A percentile compares a stretch with the other conserved stretches of the same genome.
phyloP scores from a whole-genome alignment of 2,113 vertebrate species.

The Triplophysa dalaica region DNA sequence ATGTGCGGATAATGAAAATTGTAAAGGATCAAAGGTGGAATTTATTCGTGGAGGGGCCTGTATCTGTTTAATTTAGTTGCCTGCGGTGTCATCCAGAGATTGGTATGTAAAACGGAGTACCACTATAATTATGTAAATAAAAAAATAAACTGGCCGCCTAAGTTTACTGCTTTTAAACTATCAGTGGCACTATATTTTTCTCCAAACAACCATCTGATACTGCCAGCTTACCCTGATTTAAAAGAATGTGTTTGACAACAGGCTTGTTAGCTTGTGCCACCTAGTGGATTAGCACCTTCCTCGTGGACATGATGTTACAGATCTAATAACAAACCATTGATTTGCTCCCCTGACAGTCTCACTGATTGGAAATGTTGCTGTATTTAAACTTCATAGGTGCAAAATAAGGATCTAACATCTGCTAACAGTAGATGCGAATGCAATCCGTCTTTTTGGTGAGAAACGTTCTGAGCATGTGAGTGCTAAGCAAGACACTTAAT shows the following conservation, averaged over 20 bases:
- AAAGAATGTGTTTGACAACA: slow-evolving; percentile 38
- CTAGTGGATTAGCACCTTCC: slow-evolving; percentile 53
- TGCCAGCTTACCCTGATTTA: slow-evolving; percentile 21
- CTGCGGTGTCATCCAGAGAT: slow-evolving; percentile 31
- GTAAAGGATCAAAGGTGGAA: slow-evolving; percentile 66
- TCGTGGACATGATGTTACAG: slow-evolving; percentile 27
- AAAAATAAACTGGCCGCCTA: slow-evolving; percentile 19
- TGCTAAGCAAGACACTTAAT: slow-evolving; percentile 25
- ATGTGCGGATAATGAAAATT: slow-evolving; percentile 63
- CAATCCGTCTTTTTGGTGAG: not conserved
- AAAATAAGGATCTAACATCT: not conserved
- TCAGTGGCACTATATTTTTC: not conserved
- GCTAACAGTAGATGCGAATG: slow-evolving; percentile 12
- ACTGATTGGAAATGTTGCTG: slow-evolving; percentile 3
- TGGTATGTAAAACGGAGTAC: slow-evolving; percentile 38
- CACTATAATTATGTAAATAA: slow-evolving; percentile 51
- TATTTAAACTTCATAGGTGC: not conserved
- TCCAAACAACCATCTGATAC: not conserved
- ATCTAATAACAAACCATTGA: slow-evolving; percentile 33
- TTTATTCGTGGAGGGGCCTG: slow-evolving; percentile 58
- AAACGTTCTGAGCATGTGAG: slow-evolving; percentile 2
- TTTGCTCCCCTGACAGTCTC: not conserved
- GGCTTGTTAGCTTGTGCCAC: slow-evolving; percentile 56
- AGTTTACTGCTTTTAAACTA: not conserved
- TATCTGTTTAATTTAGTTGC: slow-evolving; percentile 56